Conservation (phyloP, 2,888 invertebrate genomes). For the Copidosoma aretas region DNA sequence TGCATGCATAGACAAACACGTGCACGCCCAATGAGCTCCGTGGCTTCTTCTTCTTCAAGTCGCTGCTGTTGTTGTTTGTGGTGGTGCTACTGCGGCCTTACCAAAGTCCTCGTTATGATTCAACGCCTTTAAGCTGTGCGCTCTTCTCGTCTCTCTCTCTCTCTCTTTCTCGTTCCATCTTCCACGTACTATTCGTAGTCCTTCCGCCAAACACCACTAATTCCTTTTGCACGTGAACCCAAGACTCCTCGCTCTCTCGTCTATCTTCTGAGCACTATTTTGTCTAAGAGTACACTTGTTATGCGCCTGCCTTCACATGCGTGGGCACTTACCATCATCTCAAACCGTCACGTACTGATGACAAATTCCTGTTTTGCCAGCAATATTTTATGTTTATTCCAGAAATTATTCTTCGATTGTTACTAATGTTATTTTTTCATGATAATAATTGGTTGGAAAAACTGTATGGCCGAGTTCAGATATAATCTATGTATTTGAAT, state of each 20-base stretch:
- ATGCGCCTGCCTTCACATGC: no score
- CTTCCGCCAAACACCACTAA: slow-evolving; percentile 34
- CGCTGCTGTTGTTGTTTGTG: not conserved
- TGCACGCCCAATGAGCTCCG: slow-evolving; percentile 47
- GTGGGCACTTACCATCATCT: no score
- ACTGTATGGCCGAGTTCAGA: no score
- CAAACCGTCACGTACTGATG: no score
- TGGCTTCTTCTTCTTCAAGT: slow-evolving; percentile 53
- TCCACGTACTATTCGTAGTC: slow-evolving; percentile 9
- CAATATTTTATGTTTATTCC: no score
- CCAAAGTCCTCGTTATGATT: slow-evolving; percentile 61
- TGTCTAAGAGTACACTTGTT: not conserved
- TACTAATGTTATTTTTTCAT: no score
- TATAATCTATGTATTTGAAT: no score
- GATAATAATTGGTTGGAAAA: no score
- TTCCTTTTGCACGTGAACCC: slow-evolving; percentile 36
- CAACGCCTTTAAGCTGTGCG: slow-evolving; percentile 59
- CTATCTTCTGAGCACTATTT: slow-evolving; percentile 47
- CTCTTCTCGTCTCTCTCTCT: slow-evolving; percentile 34
- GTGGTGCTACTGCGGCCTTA: slow-evolving; percentile 8
- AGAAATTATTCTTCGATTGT: no score
- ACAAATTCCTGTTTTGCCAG: no score
- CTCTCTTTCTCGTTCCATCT: slow-evolving; percentile 34
- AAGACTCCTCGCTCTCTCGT: slow-evolving; percentile 38
- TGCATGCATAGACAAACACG: slow-evolving; percentile 9